phyloP scores from a whole-genome alignment of 2,797 vertebrate species.

The Orestias chungarensis region DNA sequence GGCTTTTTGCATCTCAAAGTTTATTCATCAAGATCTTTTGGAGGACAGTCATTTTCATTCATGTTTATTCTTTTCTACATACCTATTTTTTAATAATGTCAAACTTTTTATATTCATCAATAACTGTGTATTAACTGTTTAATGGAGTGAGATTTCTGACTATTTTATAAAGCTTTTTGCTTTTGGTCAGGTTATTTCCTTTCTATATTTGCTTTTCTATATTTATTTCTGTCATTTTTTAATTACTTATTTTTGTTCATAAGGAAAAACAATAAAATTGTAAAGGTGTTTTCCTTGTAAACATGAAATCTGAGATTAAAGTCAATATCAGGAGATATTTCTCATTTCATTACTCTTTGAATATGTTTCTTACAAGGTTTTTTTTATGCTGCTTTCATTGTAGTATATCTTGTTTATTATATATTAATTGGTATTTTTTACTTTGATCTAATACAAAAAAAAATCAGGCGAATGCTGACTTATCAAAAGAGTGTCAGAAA shows the following conservation, averaged over 20 bases:
- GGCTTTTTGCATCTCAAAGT: constrained; percentile 6
- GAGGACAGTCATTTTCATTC: constrained; percentile 9
- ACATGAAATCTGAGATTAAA: not conserved
- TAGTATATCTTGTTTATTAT: not conserved
- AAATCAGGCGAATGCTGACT: not conserved
- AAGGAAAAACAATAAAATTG: not conserved
- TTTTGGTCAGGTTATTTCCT: too few species aligned
- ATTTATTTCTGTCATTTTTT: not conserved
- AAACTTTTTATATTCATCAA: too few species aligned
- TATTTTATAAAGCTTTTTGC: too few species aligned
- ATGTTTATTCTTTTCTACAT: constrained; percentile 35
- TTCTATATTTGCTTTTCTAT: too few species aligned
- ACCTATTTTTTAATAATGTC: not conserved
- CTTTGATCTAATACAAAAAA: not conserved
- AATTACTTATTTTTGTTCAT: not conserved
- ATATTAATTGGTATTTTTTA: not conserved
- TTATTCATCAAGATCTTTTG: constrained; percentile 28
- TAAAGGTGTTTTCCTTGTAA: not conserved
- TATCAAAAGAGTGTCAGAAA: not conserved
- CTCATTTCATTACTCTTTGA: not conserved
- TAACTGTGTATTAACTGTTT: too few species aligned
- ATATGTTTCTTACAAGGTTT: not conserved
- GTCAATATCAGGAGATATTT: too few species aligned
- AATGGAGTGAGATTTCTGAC: too few species aligned
- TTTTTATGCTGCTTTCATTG: not conserved